Evolutionary conservation across 2,113 vertebrate species (phyloP).

Genomic region (Caranx melampygus): DNA sequence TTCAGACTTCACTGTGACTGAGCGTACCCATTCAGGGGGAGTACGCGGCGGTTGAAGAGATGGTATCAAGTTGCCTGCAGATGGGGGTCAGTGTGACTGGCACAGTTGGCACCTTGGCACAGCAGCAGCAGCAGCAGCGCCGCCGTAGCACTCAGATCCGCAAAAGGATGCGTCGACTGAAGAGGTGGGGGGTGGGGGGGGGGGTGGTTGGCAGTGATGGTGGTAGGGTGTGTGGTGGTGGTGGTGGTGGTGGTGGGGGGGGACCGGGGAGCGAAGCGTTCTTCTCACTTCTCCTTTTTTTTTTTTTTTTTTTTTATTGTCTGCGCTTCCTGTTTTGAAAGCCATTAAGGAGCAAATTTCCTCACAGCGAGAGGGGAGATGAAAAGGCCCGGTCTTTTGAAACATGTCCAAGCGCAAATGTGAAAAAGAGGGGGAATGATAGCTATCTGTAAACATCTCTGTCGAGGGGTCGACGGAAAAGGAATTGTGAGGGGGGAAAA

Average conservation of each 20-base stretch:
- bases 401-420: slow-evolving; percentile 86
- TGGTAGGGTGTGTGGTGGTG: slow-evolving; percentile 23
- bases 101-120: slow-evolving; percentile 82
- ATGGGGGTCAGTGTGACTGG: slow-evolving; percentile 83
- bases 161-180: slow-evolving; percentile 73
- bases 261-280: slow-evolving; percentile 64
- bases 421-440: slow-evolving; percentile 82
- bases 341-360: slow-evolving; percentile 87
- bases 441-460: slow-evolving; percentile 87
- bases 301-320: slow-evolving; percentile 81
- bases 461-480: slow-evolving; percentile 82
- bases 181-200: slow-evolving; percentile 18
- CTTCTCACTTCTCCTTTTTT: slow-evolving; percentile 80
- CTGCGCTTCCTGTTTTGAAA: slow-evolving; percentile 87
- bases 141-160: slow-evolving; percentile 62
- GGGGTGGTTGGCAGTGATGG: slow-evolving; percentile 2
- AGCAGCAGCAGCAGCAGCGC: slow-evolving; percentile 35
- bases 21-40: slow-evolving; percentile 75
- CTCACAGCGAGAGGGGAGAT: slow-evolving; percentile 82
- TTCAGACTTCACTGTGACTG: slow-evolving; percentile 80
- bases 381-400: slow-evolving; percentile 85
- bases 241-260: slow-evolving; percentile 1
- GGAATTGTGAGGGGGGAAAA: slow-evolving; percentile 76
- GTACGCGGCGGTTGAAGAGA: slow-evolving; percentile 73
- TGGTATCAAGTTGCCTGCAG: slow-evolving; percentile 80